Percentiles rank a stretch among this genome's conserved stretches.
These are phyloP conservation scores for Itoplectis maculator DNA, from an alignment of 2,888 invertebrate species.

Conservation along the genomic window DNA sequence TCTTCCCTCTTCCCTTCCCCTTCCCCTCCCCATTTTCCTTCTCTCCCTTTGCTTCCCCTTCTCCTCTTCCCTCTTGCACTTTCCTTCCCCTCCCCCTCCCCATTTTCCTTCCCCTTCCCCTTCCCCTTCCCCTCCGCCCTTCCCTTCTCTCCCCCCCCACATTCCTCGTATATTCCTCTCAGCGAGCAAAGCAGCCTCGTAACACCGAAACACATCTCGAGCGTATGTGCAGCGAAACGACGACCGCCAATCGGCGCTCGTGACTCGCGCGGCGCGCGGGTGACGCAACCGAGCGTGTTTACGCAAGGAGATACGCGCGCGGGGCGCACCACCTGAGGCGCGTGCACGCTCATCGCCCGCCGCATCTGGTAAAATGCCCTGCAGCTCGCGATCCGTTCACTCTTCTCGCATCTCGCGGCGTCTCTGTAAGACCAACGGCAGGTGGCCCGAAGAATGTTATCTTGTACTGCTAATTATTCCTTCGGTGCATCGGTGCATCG, in stretches of 20 bases:
- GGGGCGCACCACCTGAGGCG: conserved; percentile 66
- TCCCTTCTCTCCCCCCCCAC: too few relatives aligned
- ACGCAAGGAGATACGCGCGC: conserved; percentile 74
- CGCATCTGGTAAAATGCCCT: conserved; percentile 52
- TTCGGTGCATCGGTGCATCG: neutral
- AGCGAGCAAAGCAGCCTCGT: conserved; percentile 8
- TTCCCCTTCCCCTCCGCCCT: neutral
- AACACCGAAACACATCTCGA: conserved; percentile 2
- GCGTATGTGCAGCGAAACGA: conserved; percentile 47
- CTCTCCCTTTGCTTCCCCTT: too few relatives aligned
- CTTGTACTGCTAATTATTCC: conserved; percentile 21
- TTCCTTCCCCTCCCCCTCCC: too few relatives aligned
- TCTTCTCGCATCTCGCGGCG: too few relatives aligned
- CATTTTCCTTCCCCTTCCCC: conserved; percentile 13
- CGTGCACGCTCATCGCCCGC: conserved; percentile 20
- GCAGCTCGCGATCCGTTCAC: conserved; percentile 22
- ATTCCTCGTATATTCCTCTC: conserved; percentile 8
- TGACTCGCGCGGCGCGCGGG: too few relatives aligned
- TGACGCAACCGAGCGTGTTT: conserved; percentile 76
- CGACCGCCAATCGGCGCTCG: conserved; percentile 28
- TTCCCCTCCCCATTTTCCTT: too few relatives aligned
- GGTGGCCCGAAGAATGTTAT: conserved; percentile 41
- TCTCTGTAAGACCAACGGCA: too few relatives aligned
- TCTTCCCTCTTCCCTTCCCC: neutral
- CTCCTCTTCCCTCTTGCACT: neutral